A percentile compares a stretch with the other conserved stretches of the same genome.
phyloP scores from a whole-genome alignment of 2,888 invertebrate species.

The Nineta flava region DNA sequence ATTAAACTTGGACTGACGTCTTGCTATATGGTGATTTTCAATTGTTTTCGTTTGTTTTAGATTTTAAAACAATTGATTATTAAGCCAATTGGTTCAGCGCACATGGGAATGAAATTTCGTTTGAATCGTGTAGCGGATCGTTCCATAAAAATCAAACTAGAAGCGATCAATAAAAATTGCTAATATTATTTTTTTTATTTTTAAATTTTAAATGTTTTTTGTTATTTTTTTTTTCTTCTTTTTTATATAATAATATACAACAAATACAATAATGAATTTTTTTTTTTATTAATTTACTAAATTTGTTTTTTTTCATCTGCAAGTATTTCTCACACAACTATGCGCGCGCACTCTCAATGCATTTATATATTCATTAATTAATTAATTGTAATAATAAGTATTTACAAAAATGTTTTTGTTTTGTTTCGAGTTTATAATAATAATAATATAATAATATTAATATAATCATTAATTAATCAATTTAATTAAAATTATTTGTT shows the following conservation, averaged over 20 bases:
- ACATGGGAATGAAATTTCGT: conserved; percentile 26
- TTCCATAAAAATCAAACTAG: conserved; percentile 18
- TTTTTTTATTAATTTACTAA: background rate
- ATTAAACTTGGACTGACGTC: no score
- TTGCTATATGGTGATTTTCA: no score
- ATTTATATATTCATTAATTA: background rate
- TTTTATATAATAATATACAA: background rate
- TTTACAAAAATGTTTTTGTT: background rate
- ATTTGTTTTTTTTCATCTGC: no score
- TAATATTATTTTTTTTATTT: conserved; percentile 24
- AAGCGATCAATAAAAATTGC: conserved; percentile 24
- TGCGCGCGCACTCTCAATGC: no score
- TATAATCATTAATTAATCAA: no score
- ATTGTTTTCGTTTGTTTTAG: conserved; percentile 17
- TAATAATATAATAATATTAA: no score
- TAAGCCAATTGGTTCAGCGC: conserved; percentile 13
- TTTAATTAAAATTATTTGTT: no score
- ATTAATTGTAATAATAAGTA: background rate
- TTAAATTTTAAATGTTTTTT: background rate
- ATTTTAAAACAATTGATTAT: conserved; percentile 22
- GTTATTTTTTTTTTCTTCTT: background rate
- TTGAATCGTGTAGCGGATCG: conserved; percentile 28
- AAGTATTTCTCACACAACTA: no score
- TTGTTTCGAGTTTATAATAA: no score
- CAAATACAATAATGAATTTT: background rate